Conservation (phyloP, 2,888 invertebrate genomes). For the Meteorus colon region DNA sequence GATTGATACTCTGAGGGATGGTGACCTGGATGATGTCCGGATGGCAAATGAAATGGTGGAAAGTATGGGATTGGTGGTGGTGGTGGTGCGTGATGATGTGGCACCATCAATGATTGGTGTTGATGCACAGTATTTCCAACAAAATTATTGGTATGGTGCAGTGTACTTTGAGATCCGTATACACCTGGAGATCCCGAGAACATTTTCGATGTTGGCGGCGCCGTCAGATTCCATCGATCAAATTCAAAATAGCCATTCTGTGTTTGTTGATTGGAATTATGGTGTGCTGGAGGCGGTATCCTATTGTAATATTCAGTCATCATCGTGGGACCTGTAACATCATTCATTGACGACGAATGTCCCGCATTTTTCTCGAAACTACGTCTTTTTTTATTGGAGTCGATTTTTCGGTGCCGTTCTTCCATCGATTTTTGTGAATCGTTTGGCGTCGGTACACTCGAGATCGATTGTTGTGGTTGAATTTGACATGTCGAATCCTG, state of each 20-base stretch:
- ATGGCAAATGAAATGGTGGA: constrained; percentile 82
- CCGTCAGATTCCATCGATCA: constrained; percentile 84
- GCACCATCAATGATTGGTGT: constrained; percentile 80
- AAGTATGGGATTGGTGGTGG: constrained; percentile 81
- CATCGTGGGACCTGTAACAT: constrained; percentile 72
- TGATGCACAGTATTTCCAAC: constrained; percentile 75
- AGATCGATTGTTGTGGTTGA: constrained; percentile 73
- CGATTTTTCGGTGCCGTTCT: constrained; percentile 66
- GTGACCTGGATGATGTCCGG: constrained; percentile 72
- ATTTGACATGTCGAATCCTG: constrained; percentile 76
- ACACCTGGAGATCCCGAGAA: constrained; percentile 77
- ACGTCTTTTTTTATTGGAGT: constrained; percentile 75
- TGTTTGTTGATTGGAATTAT: constrained; percentile 76
- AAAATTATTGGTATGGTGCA: constrained; percentile 75
- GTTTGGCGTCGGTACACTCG: constrained; percentile 56
- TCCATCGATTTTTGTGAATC: constrained; percentile 70
- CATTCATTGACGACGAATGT: constrained; percentile 74
- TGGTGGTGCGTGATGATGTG: constrained; percentile 80
- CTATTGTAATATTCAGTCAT: constrained; percentile 77
- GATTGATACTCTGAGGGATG: constrained; percentile 80
- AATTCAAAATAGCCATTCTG: constrained; percentile 86
- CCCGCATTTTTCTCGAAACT: constrained; percentile 77
- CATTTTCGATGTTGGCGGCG: constrained; percentile 81
- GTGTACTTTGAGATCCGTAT: constrained; percentile 77
- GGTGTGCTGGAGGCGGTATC: constrained; percentile 84